phyloP scores from a whole-genome alignment of 2,113 vertebrate species.

The Leptobrachium ailaonicum region DNA sequence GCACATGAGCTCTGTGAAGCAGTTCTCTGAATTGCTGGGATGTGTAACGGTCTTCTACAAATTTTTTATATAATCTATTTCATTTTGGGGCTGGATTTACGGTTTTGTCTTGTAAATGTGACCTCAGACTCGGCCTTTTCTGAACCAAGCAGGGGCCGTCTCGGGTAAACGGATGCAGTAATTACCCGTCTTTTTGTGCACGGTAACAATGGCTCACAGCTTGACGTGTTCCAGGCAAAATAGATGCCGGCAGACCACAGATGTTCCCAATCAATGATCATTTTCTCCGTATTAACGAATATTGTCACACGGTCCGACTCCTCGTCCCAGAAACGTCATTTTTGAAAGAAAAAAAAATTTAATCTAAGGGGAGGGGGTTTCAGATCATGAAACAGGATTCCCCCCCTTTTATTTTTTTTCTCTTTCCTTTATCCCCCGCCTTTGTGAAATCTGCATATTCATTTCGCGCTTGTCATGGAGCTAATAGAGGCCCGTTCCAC shows the following conservation, averaged over 20 bases:
- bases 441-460: conserved; percentile 1
- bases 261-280: conserved; percentile 15
- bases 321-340: too few species aligned
- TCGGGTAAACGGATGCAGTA: conserved; percentile 8
- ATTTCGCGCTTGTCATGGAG: conserved; percentile 14
- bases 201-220: accelerated
- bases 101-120: neutral
- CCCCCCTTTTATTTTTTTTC: neutral
- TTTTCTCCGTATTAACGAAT: conserved; percentile 1
- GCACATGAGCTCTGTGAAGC: too few species aligned
- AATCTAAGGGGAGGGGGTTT: too few species aligned
- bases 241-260: conserved; percentile 22
- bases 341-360: too few species aligned
- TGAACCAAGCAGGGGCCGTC: neutral
- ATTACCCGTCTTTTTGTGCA: conserved; percentile 26
- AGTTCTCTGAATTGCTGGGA: too few species aligned
- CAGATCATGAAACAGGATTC: neutral
- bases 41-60: too few species aligned
- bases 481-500: conserved; percentile 23
- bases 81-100: neutral
- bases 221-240: conserved; percentile 1
- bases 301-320: neutral
- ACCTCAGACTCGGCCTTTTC: neutral
- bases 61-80: too few species aligned
- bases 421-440: neutral